Evolutionary conservation across 2,888 invertebrate genomes (phyloP).

Genomic region (Bugulina stolonifera): DNA sequence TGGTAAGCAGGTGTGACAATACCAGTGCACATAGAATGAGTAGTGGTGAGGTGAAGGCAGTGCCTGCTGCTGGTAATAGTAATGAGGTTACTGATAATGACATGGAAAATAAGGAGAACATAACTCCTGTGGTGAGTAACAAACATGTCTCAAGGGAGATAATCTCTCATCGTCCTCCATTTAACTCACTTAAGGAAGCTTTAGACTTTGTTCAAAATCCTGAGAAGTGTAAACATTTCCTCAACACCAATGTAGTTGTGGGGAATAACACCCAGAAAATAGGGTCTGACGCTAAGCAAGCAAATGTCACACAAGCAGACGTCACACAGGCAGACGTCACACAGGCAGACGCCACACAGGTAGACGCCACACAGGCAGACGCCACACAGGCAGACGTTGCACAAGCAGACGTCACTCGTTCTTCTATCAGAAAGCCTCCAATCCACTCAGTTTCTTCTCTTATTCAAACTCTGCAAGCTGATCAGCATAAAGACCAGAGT

Average conservation of each 20-base stretch:
- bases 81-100: not conserved
- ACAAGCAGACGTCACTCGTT: too few species aligned
- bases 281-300: not conserved
- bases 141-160: not conserved
- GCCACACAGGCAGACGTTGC: too few species aligned
- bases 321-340: not conserved
- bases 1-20: too few species aligned
- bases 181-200: not conserved
- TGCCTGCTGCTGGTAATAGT: too few species aligned
- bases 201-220: not conserved
- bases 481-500: too few species aligned
- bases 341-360: not conserved
- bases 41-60: too few species aligned
- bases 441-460: too few species aligned
- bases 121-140: not conserved
- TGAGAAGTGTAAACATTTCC: not conserved
- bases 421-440: too few species aligned
- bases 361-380: not conserved
- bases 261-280: too few species aligned
- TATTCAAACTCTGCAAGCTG: too few species aligned
- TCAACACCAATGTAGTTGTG: not conserved
- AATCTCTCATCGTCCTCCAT: slow-evolving; percentile 4
- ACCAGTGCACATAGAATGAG: too few species aligned
- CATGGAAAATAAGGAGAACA: not conserved
- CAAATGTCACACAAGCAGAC: not conserved